phyloP scores from a whole-genome alignment of 1,140 invertebrate species.

The Hyposmocoma kahamanoa region DNA sequence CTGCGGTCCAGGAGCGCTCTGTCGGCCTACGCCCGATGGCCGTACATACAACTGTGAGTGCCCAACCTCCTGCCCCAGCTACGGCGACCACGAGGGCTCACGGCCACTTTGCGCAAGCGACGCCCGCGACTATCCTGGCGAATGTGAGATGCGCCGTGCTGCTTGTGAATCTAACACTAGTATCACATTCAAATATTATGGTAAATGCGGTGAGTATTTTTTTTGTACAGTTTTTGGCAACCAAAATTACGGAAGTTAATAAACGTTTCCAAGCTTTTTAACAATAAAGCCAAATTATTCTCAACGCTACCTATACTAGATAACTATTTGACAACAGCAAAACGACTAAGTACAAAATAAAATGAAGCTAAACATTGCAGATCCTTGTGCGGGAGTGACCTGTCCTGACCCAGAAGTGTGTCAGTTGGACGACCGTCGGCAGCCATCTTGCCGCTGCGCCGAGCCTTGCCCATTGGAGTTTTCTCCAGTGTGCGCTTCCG shows the following conservation, averaged over 20 bases:
- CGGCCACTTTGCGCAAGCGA: constrained; percentile 84
- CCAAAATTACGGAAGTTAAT: too few relatives aligned
- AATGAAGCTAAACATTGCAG: too few relatives aligned
- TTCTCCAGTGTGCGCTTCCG: constrained; percentile 88
- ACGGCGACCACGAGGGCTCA: constrained; percentile 86
- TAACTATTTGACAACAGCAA: too few relatives aligned
- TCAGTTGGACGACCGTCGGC: constrained; percentile 84
- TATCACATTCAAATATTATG: constrained; percentile 89
- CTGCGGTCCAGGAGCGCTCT: constrained; percentile 84
- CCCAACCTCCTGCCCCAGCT: constrained; percentile 82
- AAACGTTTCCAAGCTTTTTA: too few relatives aligned
- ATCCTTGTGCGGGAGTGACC: constrained; percentile 85
- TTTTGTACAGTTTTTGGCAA: too few relatives aligned
- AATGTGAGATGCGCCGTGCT: constrained; percentile 86
- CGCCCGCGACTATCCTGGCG: constrained; percentile 82
- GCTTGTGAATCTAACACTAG: constrained; percentile 83
- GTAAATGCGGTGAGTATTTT: constrained; percentile 88
- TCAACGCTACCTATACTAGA: too few relatives aligned
- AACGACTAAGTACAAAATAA: too few relatives aligned
- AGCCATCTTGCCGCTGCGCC: constrained; percentile 86
- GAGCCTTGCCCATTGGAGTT: constrained; percentile 87
- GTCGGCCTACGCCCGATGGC: constrained; percentile 84
- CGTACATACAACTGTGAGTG: constrained; percentile 83
- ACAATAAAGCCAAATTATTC: too few relatives aligned
- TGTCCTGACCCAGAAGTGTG: constrained; percentile 89